These are phyloP conservation scores for Embidobia sp. DNA, from an alignment of 2,888 invertebrate genomes.

Conservation along the genomic window DNA sequence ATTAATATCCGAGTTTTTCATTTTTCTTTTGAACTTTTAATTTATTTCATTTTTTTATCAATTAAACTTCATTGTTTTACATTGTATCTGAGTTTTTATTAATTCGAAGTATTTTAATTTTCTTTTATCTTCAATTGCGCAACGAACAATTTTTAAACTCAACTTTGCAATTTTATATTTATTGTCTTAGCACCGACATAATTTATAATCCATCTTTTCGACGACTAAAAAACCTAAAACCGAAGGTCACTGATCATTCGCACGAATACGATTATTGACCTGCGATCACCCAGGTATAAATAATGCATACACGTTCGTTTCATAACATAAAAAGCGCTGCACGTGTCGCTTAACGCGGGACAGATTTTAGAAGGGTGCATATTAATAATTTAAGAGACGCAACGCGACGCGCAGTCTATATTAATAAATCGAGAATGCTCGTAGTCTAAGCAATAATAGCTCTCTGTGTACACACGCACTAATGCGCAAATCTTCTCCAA, in stretches of 20 bases:
- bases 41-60: too few species aligned
- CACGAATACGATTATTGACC: conserved; percentile 35
- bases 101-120: too few species aligned
- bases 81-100: too few species aligned
- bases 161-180: too few species aligned
- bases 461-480: conserved; percentile 32
- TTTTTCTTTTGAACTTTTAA: too few species aligned
- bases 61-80: too few species aligned
- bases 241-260: background rate
- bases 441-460: conserved; percentile 39
- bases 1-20: too few species aligned
- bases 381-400: conserved; percentile 48
- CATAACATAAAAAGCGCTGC: conserved; percentile 43
- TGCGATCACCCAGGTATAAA: conserved; percentile 38
- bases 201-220: too few species aligned
- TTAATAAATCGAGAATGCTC: conserved; percentile 33
- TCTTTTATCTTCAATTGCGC: too few species aligned
- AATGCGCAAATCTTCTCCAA: background rate
- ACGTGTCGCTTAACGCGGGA: conserved; percentile 36
- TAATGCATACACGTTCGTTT: conserved; percentile 33
- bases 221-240: too few species aligned
- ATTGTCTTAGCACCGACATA: too few species aligned
- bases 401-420: conserved; percentile 23
- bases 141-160: too few species aligned
- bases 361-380: conserved; percentile 49